These are phyloP conservation scores for Anodontia alba DNA, from an alignment of 2,888 invertebrate species.

Conservation along the genomic window DNA sequence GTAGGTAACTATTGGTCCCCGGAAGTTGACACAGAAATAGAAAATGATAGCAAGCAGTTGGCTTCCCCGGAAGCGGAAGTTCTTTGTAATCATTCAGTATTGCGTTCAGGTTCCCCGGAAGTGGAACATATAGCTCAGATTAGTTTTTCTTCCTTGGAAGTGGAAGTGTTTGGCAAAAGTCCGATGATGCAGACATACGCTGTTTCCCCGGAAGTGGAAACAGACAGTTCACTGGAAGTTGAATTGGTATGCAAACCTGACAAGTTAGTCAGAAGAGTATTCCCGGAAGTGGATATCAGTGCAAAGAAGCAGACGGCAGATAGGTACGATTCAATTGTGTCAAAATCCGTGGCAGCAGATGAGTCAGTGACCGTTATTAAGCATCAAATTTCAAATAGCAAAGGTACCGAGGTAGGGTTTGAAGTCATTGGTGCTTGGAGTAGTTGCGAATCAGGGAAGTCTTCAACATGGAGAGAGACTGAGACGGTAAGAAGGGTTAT, in stretches of 20 bases:
- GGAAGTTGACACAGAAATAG: neutral
- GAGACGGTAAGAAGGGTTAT: slow-evolving; percentile 8
- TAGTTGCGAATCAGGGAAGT: neutral
- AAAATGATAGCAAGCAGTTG: neutral
- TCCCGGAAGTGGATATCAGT: neutral
- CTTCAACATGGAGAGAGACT: slow-evolving; percentile 30
- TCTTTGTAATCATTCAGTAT: neutral
- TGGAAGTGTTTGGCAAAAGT: too few relatives aligned
- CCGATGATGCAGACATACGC: too few relatives aligned
- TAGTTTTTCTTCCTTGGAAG: too few relatives aligned
- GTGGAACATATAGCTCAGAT: neutral
- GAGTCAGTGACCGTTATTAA: too few relatives aligned
- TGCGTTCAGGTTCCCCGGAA: neutral
- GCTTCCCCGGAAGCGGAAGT: neutral
- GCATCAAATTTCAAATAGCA: too few relatives aligned
- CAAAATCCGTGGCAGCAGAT: too few relatives aligned
- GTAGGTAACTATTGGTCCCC: too few relatives aligned
- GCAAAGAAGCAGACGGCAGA: too few relatives aligned
- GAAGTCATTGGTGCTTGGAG: slow-evolving; percentile 26
- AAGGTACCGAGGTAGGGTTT: too few relatives aligned
- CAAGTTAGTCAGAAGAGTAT: neutral
- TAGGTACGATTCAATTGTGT: too few relatives aligned
- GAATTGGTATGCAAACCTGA: neutral
- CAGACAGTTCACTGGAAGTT: neutral
- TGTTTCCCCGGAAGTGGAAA: neutral